Conservation (phyloP, 2,797 vertebrate species). For the Antennarius maculatus region DNA sequence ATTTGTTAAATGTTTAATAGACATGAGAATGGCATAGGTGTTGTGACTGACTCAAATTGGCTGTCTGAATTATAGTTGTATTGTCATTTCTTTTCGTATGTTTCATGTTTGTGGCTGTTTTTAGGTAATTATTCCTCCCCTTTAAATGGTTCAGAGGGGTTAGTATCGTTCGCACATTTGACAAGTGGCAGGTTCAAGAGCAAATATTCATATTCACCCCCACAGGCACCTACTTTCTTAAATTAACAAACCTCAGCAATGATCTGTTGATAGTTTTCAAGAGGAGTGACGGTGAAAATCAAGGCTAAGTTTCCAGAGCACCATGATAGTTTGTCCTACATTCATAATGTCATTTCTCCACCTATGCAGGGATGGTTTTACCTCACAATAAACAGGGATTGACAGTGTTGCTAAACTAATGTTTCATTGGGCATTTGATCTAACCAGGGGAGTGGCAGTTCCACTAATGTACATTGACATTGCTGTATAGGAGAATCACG, state of each 20-base stretch:
- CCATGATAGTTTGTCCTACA: conserved; percentile 23
- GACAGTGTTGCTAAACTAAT: conserved; percentile 75
- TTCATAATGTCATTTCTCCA: conserved; percentile 33
- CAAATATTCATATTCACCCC: neutral
- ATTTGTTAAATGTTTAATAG: too few species aligned
- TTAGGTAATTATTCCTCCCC: neutral
- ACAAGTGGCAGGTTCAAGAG: neutral
- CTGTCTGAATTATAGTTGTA: too few species aligned
- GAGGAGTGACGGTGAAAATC: too few species aligned
- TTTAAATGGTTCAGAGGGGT: neutral
- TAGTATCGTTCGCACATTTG: neutral
- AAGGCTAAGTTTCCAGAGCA: neutral
- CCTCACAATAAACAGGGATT: conserved; percentile 62
- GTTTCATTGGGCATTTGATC: conserved; percentile 63
- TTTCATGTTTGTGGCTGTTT: neutral
- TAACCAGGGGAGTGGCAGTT: conserved; percentile 58
- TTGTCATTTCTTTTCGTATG: too few species aligned
- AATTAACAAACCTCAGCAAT: too few species aligned
- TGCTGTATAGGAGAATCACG: conserved; percentile 55
- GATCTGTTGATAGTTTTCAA: too few species aligned
- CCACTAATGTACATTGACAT: conserved; percentile 67
- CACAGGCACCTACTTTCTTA: too few species aligned
- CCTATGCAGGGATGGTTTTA: conserved; percentile 32
- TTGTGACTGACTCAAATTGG: too few species aligned
- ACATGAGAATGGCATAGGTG: too few species aligned